A percentile compares a stretch with the other conserved stretches of the same genome.
These are phyloP conservation scores for Serripes groenlandicus DNA, from an alignment of 2,888 invertebrate species.

Conservation along the genomic window DNA sequence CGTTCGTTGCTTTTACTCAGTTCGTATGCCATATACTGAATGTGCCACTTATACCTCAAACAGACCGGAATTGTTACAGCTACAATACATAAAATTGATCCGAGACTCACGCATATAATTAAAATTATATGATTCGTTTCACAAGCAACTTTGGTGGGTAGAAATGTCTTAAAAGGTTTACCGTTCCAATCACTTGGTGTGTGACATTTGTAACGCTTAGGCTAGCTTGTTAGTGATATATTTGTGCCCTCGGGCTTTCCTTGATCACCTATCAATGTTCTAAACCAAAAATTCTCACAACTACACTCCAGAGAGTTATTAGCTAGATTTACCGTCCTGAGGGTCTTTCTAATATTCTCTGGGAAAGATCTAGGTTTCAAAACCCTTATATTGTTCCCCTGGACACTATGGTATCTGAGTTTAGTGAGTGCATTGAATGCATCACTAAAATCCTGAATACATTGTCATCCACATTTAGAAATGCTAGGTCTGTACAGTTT, in stretches of 20 bases:
- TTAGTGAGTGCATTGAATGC: not conserved
- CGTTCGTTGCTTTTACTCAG: not conserved
- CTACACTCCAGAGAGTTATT: slow-evolving; percentile 49
- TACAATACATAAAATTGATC: not conserved
- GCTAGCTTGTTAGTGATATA: slow-evolving; percentile 20
- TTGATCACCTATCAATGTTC: slow-evolving; percentile 37
- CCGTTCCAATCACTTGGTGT: not conserved
- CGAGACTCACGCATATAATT: not conserved
- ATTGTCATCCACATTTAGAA: slow-evolving; percentile 20
- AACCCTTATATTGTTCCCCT: not conserved
- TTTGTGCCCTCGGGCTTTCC: slow-evolving; percentile 11
- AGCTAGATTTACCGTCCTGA: slow-evolving; percentile 18
- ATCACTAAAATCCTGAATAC: not conserved
- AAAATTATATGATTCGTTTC: not conserved
- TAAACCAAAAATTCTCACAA: slow-evolving; percentile 53
- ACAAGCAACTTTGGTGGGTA: slow-evolving; percentile 19
- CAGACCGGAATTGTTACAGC: not conserved
- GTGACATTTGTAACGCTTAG: slow-evolving; percentile 17
- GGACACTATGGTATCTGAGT: not conserved
- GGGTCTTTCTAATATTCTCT: not conserved
- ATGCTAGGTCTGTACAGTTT: not conserved
- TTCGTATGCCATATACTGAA: not conserved
- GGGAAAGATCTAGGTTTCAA: slow-evolving; percentile 20
- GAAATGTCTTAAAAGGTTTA: slow-evolving; percentile 4
- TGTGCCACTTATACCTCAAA: slow-evolving; percentile 21